Percentiles rank a stretch among this genome's conserved stretches.
These are phyloP conservation scores for Venustoraphidia nigricollis DNA, from an alignment of 2,888 invertebrate species.

Conservation along the genomic window DNA sequence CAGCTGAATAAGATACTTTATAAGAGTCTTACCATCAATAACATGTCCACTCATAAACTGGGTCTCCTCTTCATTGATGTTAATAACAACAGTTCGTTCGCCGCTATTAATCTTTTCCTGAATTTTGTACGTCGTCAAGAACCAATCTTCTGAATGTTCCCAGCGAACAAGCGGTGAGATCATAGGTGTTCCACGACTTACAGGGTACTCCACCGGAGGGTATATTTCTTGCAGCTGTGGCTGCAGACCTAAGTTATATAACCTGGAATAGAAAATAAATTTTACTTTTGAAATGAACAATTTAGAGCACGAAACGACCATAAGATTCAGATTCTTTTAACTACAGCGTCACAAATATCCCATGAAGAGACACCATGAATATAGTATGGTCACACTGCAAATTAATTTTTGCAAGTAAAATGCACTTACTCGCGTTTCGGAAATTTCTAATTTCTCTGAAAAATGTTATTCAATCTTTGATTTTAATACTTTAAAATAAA, in stretches of 20 bases:
- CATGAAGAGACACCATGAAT: conserved; percentile 36
- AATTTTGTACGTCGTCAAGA: conserved; percentile 49
- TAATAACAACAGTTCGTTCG: conserved; percentile 43
- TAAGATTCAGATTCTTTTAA: too few relatives aligned
- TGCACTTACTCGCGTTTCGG: too few relatives aligned
- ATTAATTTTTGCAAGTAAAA: too few relatives aligned
- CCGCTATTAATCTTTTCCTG: conserved; percentile 52
- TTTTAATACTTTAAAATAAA: too few relatives aligned
- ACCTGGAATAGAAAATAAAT: conserved; percentile 30
- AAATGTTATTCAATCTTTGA: too few relatives aligned
- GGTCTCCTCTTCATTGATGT: conserved; percentile 46
- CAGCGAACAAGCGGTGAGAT: conserved; percentile 71
- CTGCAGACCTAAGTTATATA: conserved; percentile 64
- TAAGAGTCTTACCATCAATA: conserved; percentile 54
- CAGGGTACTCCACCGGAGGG: conserved; percentile 62
- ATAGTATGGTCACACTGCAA: too few relatives aligned
- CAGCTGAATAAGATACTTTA: too few relatives aligned
- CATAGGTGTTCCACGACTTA: conserved; percentile 74
- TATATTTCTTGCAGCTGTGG: conserved; percentile 62
- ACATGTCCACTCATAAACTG: conserved; percentile 65
- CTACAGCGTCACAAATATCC: conserved; percentile 37
- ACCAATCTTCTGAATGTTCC: conserved; percentile 72
- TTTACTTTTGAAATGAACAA: neutral
- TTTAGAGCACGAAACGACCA: neutral
- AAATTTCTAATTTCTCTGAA: too few relatives aligned